These are phyloP conservation scores for Octopus sinensis DNA, from an alignment of 1,140 invertebrate species.

Conservation along the genomic window DNA sequence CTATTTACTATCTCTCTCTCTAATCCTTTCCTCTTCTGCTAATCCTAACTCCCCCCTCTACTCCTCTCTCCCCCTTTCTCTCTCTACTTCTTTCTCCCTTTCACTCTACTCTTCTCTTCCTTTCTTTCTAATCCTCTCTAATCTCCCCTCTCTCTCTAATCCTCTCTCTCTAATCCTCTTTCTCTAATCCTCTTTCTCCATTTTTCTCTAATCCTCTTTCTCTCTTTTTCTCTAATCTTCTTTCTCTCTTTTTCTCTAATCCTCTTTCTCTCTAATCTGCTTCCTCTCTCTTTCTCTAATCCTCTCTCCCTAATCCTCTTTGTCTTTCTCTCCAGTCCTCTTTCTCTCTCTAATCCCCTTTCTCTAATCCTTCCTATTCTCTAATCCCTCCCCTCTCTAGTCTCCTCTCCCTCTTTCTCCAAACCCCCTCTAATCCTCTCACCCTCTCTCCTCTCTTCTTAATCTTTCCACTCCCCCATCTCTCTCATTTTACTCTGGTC, in stretches of 20 bases:
- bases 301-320: neutral
- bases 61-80: too few species aligned
- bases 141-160: neutral
- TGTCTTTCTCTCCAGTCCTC: neutral
- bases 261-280: neutral
- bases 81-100: neutral
- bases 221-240: neutral
- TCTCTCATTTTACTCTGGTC: neutral
- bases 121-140: neutral
- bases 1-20: neutral
- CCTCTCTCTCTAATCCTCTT: neutral
- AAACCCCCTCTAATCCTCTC: neutral
- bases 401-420: neutral
- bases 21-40: neutral
- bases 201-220: neutral
- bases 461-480: neutral
- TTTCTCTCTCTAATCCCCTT: neutral
- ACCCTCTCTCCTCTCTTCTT: neutral
- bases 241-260: neutral
- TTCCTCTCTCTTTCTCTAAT: neutral
- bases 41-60: neutral
- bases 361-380: neutral
- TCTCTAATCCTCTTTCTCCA: neutral
- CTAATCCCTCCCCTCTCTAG: neutral
- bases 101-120: neutral